Evolutionary conservation across 2,797 vertebrate genomes (phyloP).

Genomic region (Phataginus tricuspis): DNA sequence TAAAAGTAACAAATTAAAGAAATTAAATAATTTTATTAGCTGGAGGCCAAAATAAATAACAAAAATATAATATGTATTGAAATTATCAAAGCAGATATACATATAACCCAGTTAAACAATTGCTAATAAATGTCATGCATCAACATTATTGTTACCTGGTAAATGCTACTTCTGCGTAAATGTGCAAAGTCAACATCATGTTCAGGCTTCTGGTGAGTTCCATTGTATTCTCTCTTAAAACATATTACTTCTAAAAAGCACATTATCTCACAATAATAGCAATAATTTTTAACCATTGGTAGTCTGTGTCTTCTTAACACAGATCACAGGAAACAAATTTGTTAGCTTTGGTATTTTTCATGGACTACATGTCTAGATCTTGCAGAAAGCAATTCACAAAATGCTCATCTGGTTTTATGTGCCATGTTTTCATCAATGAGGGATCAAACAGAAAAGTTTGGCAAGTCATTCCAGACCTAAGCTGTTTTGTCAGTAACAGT

Average conservation of each 20-base stretch:
- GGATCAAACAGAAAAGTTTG: not conserved
- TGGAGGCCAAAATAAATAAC: not conserved
- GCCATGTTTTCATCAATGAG: not conserved
- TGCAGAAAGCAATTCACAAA: not conserved
- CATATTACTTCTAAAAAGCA: not conserved
- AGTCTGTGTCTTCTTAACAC: not conserved
- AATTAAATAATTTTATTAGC: not conserved
- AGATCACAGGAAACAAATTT: not conserved
- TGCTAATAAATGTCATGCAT: not conserved
- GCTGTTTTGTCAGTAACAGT: not conserved
- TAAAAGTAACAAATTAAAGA: not conserved
- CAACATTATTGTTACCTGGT: not conserved
- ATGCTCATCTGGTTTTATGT: not conserved
- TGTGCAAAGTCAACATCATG: not conserved
- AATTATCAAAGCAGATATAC: not conserved
- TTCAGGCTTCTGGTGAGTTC: not conserved
- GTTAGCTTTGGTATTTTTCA: not conserved
- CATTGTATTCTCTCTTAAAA: not conserved
- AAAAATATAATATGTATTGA: not conserved
- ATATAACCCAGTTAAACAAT: not conserved
- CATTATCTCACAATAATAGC: not conserved
- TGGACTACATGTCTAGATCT: not conserved
- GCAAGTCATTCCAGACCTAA: not conserved
- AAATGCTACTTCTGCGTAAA: not conserved
- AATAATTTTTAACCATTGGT: not conserved